Evolutionary conservation across 64 coral and sea anemone species (phyloP).

Genomic region (Montipora foliosa): DNA sequence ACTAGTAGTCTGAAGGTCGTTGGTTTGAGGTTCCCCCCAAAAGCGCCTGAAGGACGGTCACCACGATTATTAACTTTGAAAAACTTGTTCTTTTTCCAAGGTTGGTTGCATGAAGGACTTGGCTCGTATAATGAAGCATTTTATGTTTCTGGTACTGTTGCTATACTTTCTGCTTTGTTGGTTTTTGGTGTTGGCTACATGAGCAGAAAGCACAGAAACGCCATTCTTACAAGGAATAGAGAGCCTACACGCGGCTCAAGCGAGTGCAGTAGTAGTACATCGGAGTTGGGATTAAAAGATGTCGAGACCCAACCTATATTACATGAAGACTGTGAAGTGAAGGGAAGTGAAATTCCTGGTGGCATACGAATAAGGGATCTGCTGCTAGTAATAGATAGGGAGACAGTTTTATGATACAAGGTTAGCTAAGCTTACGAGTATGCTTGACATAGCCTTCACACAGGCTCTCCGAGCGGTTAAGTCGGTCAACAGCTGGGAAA

Average conservation of each 20-base stretch:
- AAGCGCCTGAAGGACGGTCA: background rate
- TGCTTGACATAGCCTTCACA: too few relatives aligned
- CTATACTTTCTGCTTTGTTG: conserved; percentile 64
- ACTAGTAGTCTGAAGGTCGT: too few relatives aligned
- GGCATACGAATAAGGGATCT: background rate
- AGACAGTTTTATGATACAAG: conserved; percentile 14
- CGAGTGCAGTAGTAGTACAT: background rate
- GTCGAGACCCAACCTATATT: background rate
- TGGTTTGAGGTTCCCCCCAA: too few relatives aligned
- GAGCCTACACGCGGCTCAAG: background rate
- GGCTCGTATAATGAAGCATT: conserved; percentile 75
- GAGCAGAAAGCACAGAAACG: background rate
- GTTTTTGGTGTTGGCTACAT: conserved; percentile 48
- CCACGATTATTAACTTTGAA: background rate
- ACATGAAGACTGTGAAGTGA: background rate
- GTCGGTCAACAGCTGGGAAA: too few relatives aligned
- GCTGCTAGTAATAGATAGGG: background rate
- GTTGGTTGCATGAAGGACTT: conserved; percentile 77
- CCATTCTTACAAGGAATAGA: background rate
- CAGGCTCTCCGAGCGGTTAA: too few relatives aligned
- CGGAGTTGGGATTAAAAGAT: background rate
- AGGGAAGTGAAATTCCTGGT: background rate
- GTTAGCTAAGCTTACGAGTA: background rate
- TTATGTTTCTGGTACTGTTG: conserved; percentile 63
- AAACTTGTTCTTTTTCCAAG: conserved; percentile 13